Conservation (phyloP, 2,797 vertebrate genomes). For the Thaleichthys pacificus region DNA sequence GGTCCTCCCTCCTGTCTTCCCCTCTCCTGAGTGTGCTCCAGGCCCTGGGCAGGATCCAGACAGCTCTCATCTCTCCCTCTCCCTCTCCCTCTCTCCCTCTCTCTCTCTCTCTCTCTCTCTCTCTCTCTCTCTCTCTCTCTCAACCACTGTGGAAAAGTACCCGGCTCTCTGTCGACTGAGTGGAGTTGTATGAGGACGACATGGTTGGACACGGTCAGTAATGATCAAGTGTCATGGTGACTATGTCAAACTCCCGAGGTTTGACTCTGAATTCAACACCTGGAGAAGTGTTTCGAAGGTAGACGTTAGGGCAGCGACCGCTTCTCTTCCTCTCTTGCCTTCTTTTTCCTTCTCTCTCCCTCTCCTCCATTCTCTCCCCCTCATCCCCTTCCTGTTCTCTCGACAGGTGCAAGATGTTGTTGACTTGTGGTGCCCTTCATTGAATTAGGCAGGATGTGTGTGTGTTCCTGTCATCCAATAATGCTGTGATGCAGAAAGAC, state of each 20-base stretch:
- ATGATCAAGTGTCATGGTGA: too few relatives aligned
- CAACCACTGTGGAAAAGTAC: not conserved
- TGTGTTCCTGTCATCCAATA: constrained; percentile 12
- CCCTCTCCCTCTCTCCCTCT: not conserved
- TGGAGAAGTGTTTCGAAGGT: too few relatives aligned
- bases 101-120: not conserved
- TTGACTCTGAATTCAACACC: too few relatives aligned
- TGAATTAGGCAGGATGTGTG: constrained; percentile 10
- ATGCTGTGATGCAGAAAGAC: constrained; percentile 33
- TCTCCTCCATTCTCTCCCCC: constrained; percentile 1
- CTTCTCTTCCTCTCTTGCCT: not conserved
- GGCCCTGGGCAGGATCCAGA: constrained; percentile 28
- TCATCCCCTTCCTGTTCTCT: constrained; percentile 12
- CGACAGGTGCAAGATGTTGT: constrained; percentile 37
- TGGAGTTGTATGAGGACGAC: not conserved
- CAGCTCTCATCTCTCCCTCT: constrained; percentile 9
- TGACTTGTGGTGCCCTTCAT: constrained; percentile 27
- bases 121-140: not conserved
- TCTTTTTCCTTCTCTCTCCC: not conserved
- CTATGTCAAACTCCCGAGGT: too few relatives aligned
- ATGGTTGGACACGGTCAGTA: not conserved
- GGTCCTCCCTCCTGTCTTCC: not conserved
- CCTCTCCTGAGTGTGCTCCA: constrained; percentile 24
- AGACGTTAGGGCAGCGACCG: not conserved
- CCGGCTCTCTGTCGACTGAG: not conserved